Evolutionary conservation across 2,797 vertebrate species (phyloP).

Genomic region (Ciconia nigra): DNA sequence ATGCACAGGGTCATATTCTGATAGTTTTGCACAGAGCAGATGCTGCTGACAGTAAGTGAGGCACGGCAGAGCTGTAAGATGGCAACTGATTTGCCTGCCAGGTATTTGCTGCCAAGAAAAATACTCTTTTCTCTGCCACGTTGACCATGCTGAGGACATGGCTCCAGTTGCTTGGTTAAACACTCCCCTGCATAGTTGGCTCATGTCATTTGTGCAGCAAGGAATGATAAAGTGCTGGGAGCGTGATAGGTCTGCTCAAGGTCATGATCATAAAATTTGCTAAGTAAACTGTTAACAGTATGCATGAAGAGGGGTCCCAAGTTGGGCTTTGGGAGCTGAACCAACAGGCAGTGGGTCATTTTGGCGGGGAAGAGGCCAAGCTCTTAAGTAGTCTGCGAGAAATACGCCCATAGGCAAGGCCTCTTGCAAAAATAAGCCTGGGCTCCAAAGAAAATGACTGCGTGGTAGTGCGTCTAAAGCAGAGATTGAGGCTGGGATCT

Average conservation of each 20-base stretch:
- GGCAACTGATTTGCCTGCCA: neutral
- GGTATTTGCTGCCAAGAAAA: neutral
- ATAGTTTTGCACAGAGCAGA: neutral
- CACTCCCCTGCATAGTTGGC: neutral
- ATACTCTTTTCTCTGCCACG: neutral
- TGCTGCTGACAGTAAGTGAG: neutral
- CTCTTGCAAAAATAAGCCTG: neutral
- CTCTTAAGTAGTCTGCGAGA: neutral
- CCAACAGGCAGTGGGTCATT: neutral
- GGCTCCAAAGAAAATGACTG: neutral
- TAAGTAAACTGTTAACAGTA: neutral
- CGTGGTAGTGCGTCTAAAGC: fast-evolving
- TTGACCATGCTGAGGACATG: neutral
- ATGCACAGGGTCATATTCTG: neutral
- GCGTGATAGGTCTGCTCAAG: neutral
- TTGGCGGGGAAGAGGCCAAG: neutral
- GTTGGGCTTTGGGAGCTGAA: neutral
- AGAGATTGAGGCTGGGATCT: neutral
- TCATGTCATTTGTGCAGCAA: neutral
- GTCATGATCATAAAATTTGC: neutral
- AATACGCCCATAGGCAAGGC: neutral
- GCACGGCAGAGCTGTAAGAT: neutral
- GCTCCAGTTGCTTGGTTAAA: neutral
- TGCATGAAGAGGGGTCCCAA: neutral
- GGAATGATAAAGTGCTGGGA: neutral